A percentile compares a stretch with the other conserved stretches of the same genome.
Evolutionary conservation across 2,113 vertebrate genomes (phyloP).

Genomic region (Sigmodon hispidus): DNA sequence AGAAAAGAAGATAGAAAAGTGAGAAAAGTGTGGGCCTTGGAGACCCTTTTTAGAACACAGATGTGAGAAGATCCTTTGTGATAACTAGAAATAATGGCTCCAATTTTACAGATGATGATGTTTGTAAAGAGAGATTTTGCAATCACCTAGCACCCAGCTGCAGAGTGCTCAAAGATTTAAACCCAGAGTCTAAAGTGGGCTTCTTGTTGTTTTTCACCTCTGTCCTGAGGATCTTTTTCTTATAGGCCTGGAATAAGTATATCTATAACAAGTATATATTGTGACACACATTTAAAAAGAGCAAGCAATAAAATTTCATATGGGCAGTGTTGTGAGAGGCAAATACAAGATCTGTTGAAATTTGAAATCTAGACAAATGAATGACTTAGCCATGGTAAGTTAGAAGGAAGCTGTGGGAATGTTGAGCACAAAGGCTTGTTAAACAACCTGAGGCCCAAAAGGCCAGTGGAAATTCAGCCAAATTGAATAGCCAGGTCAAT

Average conservation of each 20-base stretch:
- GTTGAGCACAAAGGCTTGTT: neutral
- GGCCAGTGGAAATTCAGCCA: neutral
- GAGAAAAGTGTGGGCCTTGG: neutral
- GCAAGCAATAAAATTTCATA: neutral
- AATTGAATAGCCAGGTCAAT: neutral
- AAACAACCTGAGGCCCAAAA: constrained; percentile 8
- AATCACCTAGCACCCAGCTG: neutral
- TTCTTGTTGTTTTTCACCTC: neutral
- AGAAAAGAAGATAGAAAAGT: neutral
- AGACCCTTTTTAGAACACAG: neutral
- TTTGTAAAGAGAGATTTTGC: neutral
- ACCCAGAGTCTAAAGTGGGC: neutral
- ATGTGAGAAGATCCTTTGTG: neutral
- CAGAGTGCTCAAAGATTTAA: neutral
- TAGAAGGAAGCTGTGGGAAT: neutral
- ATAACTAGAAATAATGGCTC: neutral
- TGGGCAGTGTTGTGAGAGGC: neutral
- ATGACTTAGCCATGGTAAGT: neutral
- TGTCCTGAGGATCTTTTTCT: neutral
- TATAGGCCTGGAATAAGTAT: neutral
- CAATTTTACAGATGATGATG: neutral
- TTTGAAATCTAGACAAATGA: neutral
- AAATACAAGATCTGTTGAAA: neutral
- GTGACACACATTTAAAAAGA: neutral
- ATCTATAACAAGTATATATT: neutral